phyloP scores from a whole-genome alignment of 2,888 invertebrate genomes.

The Danaus chrysippus region DNA sequence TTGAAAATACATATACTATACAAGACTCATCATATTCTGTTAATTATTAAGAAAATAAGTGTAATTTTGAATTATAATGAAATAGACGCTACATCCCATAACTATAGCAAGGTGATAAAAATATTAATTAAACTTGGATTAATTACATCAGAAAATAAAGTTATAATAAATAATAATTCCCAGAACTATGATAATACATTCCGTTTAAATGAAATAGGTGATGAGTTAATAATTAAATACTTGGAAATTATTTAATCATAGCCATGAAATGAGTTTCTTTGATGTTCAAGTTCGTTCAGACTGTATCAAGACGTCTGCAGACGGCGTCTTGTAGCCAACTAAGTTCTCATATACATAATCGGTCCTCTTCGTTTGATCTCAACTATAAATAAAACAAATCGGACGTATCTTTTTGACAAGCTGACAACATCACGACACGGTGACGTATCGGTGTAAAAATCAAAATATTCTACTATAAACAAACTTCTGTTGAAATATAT shows the following conservation, averaged over 20 bases:
- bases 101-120: too few relatives aligned
- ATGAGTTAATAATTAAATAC: conserved; percentile 43
- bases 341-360: conserved; percentile 35
- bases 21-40: too few relatives aligned
- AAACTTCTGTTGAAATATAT: too few relatives aligned
- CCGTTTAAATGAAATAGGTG: conserved; percentile 11
- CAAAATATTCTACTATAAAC: background rate
- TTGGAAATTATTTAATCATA: conserved; percentile 40
- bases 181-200: too few relatives aligned
- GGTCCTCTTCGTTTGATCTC: conserved; percentile 41
- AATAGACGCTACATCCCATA: too few relatives aligned
- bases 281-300: conserved; percentile 50
- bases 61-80: too few relatives aligned
- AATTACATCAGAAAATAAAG: too few relatives aligned
- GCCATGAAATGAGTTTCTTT: conserved; percentile 40
- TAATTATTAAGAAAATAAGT: too few relatives aligned
- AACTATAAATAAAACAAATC: conserved; percentile 27
- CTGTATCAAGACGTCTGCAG: conserved; percentile 43
- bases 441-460: background rate
- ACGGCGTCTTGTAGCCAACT: conserved; percentile 30
- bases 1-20: too few relatives aligned
- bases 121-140: too few relatives aligned
- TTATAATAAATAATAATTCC: too few relatives aligned
- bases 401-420: conserved; percentile 20
- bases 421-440: conserved; percentile 15